Evolutionary conservation across 2,797 vertebrate species (phyloP).

Genomic region (Lagorchestes hirsutus): DNA sequence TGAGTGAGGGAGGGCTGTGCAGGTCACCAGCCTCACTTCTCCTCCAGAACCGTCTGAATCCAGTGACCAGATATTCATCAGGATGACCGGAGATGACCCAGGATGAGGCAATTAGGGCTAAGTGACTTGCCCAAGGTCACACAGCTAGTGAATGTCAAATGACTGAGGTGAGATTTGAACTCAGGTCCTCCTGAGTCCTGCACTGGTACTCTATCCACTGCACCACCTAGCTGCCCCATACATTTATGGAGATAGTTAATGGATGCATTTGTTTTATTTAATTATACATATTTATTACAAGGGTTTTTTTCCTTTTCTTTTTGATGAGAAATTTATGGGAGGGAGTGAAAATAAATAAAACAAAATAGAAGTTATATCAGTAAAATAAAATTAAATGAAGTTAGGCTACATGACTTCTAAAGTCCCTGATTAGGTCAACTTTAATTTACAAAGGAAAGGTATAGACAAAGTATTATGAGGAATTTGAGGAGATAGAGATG

Average conservation of each 20-base stretch:
- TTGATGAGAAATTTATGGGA: background rate
- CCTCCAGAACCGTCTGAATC: too few relatives aligned
- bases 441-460: background rate
- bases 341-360: background rate
- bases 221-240: background rate
- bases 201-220: too few relatives aligned
- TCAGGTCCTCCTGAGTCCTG: too few relatives aligned
- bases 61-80: too few relatives aligned
- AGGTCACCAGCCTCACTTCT: too few relatives aligned
- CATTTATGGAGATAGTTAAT: background rate
- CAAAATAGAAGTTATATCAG: background rate
- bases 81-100: too few relatives aligned
- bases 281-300: background rate
- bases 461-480: background rate
- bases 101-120: too few relatives aligned
- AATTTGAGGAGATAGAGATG: background rate
- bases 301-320: background rate
- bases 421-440: background rate
- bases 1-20: too few relatives aligned
- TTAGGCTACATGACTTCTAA: background rate
- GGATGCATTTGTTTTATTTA: background rate
- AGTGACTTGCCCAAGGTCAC: too few relatives aligned
- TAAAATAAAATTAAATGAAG: background rate
- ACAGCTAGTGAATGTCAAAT: too few relatives aligned
- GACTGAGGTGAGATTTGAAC: too few relatives aligned